Conservation (phyloP, 2,797 vertebrate genomes). For the Arctocebus calabarensis region DNA sequence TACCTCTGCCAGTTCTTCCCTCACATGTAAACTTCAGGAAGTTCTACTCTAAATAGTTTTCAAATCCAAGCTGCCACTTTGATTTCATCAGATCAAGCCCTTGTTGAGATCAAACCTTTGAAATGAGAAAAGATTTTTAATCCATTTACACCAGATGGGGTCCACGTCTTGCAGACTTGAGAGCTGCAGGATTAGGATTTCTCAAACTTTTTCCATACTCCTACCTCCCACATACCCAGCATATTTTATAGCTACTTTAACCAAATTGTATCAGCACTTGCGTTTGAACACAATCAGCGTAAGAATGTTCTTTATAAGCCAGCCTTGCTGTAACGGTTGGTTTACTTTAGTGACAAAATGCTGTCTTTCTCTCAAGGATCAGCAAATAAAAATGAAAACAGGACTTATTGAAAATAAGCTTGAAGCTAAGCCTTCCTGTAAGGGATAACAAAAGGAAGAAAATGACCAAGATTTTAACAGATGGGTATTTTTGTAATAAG, state of each 20-base stretch:
- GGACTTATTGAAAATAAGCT: not conserved
- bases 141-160: slow-evolving; percentile 93
- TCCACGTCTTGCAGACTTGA: slow-evolving; percentile 90
- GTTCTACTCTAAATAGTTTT: slow-evolving; percentile 91
- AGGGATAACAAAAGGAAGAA: not conserved
- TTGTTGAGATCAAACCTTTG: slow-evolving; percentile 98
- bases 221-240: slow-evolving; percentile 58
- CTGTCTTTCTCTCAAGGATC: not conserved
- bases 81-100: slow-evolving; percentile 97
- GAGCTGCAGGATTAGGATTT: slow-evolving; percentile 89
- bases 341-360: slow-evolving; percentile 19
- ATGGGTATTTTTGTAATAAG: not conserved
- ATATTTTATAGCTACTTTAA: slow-evolving; percentile 76
- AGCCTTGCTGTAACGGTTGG: not conserved
- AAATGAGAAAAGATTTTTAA: slow-evolving; percentile 97
- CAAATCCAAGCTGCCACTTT: slow-evolving; percentile 96
- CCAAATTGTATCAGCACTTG: slow-evolving; percentile 72
- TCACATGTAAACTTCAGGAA: slow-evolving; percentile 85
- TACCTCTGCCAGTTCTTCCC: slow-evolving; percentile 74
- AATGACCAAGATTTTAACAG: not conserved
- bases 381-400: slow-evolving; percentile 37
- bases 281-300: slow-evolving; percentile 68
- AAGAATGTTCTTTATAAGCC: slow-evolving; percentile 29
- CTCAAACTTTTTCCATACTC: slow-evolving; percentile 85
- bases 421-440: not conserved